A percentile compares a stretch with the other conserved stretches of the same genome.
Evolutionary conservation across 2,113 vertebrate species (phyloP).

Genomic region (Aythya baeri): DNA sequence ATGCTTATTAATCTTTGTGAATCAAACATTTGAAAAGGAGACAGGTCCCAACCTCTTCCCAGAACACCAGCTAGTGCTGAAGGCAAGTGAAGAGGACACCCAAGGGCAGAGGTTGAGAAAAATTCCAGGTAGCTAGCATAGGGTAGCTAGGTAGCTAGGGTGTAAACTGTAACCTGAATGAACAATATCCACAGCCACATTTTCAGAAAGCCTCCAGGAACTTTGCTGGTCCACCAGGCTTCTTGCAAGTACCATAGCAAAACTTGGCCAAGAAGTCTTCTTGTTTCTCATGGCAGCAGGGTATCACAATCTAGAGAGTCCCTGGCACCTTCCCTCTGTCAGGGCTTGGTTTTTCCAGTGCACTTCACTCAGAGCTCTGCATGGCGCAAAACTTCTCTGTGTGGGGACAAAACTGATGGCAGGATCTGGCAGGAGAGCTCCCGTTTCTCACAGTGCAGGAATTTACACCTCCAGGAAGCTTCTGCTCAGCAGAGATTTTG

Average conservation of each 20-base stretch:
- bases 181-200: neutral
- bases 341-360: rapidly evolving
- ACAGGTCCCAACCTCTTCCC: neutral
- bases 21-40: neutral
- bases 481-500: neutral
- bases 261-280: neutral
- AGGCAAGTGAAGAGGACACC: neutral
- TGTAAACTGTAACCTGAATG: neutral
- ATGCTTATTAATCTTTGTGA: neutral
- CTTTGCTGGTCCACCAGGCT: neutral
- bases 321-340: rapidly evolving
- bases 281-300: rapidly evolving
- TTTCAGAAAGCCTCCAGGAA: neutral
- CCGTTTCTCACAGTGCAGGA: neutral
- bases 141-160: neutral
- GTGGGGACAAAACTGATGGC: neutral
- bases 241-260: neutral
- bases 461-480: neutral
- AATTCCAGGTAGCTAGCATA: neutral
- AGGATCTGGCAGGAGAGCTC: neutral
- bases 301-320: neutral
- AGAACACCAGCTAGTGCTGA: neutral
- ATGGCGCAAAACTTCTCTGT: neutral
- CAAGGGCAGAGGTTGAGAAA: neutral
- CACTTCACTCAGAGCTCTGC: neutral